Base-by-base conservation (phyloP, 2,888 invertebrate species). In the Chirona hameri region DNA sequence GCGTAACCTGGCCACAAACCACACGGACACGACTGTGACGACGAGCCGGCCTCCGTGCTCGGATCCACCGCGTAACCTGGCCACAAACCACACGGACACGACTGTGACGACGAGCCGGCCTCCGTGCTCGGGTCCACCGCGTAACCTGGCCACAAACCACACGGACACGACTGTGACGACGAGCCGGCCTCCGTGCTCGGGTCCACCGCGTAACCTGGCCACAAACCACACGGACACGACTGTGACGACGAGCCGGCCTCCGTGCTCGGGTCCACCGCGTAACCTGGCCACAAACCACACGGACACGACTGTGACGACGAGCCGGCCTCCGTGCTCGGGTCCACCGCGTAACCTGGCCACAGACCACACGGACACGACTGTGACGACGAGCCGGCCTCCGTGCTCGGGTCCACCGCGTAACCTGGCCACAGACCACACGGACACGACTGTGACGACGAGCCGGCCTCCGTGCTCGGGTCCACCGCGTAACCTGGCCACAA, bases 361-460 rank as follows among this genome's bases (percentile, higher is more conserved):
- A 39, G 7, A 18, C 55, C 14, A 57, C 57, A 21, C 21, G 7
- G 18, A 21, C 18, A 57, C 21, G 24, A 55, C 55, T 3, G 4
- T 2, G 15, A 14, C 86, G 10, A 14, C 39, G 86, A 85, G 12
- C 85, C 86, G 10, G 86, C 85, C 86, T 94, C 94, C 0, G 95
- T 93, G 0, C 97, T 94, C 0, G 99, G 99, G 90, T 99, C 98
- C 84, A 97, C 88, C 0, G 99, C 99, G 90, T 96, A 97, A 65
- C 65, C 65, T 65, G 65, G 24, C 7, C 60, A 24, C 21, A 24
- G 7, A 18, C 5, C 18, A 60, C 21, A 7, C 24, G 24, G 24
- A 24, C 24, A 24, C 60, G 24, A 24, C 18, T 18, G 55, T 14
- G 5, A 55, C 7, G 12, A 3, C 55, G 18, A 7, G 7, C 55